These are phyloP conservation scores for Hylyphantes graminicola DNA, from an alignment of 1,140 invertebrate genomes.

Conservation along the genomic window DNA sequence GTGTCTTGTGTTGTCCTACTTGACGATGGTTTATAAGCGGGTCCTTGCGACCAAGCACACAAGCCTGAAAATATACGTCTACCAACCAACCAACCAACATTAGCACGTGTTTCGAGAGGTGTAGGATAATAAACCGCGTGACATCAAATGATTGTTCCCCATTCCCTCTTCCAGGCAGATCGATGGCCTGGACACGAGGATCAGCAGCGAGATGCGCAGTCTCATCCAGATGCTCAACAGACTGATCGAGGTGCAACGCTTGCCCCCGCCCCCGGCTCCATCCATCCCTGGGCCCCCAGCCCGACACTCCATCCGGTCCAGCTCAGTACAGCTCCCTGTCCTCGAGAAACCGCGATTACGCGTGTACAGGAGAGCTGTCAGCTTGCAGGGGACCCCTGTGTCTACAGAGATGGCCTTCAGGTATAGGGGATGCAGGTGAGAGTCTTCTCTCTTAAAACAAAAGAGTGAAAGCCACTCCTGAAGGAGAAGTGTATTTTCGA, in stretches of 20 bases:
- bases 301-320: constrained; percentile 14
- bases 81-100: too few species aligned
- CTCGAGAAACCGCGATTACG: constrained; percentile 29
- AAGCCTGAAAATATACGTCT: too few species aligned
- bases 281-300: constrained; percentile 12
- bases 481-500: too few species aligned
- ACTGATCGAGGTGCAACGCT: constrained; percentile 29
- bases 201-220: constrained; percentile 36
- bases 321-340: constrained; percentile 33
- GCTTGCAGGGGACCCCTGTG: constrained; percentile 41
- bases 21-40: too few species aligned
- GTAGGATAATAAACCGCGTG: too few species aligned
- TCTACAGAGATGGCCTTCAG: constrained; percentile 8
- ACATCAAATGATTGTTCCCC: too few species aligned
- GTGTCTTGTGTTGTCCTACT: too few species aligned
- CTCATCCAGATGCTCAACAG: constrained; percentile 51
- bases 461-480: too few species aligned
- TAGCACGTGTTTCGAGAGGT: too few species aligned
- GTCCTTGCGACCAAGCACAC: too few species aligned
- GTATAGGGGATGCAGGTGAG: constrained; percentile 46
- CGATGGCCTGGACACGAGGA: constrained; percentile 34
- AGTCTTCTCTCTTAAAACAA: too few species aligned
- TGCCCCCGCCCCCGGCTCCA: constrained; percentile 28
- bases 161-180: constrained; percentile 29
- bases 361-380: constrained; percentile 52